Evolutionary conservation across 2,113 vertebrate genomes (phyloP).

Genomic region (Amphilophus citrinellus): DNA sequence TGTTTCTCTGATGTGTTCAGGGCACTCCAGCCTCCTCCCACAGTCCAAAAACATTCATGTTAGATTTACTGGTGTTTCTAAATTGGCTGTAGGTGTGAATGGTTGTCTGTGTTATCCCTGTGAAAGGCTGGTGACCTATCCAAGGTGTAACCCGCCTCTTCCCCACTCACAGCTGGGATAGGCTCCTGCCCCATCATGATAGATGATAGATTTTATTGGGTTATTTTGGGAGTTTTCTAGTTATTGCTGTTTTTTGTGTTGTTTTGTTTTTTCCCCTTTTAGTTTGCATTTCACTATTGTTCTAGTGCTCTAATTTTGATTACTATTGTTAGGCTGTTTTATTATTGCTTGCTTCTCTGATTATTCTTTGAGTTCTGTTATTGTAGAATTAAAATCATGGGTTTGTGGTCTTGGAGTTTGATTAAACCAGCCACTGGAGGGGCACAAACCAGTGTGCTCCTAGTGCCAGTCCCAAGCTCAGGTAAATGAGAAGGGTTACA

Average conservation of each 20-base stretch:
- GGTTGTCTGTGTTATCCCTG: not conserved
- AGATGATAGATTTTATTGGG: not conserved
- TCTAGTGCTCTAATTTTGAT: not conserved
- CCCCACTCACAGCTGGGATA: not conserved
- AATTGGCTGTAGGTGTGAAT: not conserved
- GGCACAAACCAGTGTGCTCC: too few species aligned
- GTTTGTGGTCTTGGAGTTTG: not conserved
- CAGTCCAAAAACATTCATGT: not conserved
- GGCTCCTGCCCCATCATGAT: not conserved
- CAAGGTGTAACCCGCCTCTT: not conserved
- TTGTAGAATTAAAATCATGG: not conserved
- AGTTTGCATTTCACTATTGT: not conserved
- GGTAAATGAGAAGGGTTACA: too few species aligned
- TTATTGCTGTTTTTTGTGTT: not conserved
- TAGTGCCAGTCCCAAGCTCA: too few species aligned
- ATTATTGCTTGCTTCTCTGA: not conserved
- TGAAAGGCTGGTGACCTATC: not conserved
- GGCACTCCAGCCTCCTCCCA: not conserved
- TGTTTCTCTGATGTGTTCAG: slow-evolving; percentile 15
- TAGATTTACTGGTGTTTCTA: not conserved
- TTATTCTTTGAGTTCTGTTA: not conserved
- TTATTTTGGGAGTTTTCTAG: not conserved
- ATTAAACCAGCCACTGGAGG: not conserved
- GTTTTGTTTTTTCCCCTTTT: too few species aligned
- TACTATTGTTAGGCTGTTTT: not conserved